These are phyloP conservation scores for Gorsachius magnificus DNA, from an alignment of 2,797 vertebrate genomes.

Conservation along the genomic window DNA sequence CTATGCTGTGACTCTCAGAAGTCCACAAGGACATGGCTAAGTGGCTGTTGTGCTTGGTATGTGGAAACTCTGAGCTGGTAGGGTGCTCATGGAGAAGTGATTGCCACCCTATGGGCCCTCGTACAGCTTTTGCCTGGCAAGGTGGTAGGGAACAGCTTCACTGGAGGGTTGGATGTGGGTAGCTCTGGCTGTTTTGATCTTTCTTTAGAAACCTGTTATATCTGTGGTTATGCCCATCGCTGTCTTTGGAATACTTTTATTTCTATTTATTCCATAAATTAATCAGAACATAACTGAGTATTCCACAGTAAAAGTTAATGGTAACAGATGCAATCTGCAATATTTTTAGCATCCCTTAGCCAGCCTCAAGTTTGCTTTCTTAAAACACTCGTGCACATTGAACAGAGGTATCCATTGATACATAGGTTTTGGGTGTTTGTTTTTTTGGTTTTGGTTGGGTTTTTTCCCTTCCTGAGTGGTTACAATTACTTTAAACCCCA, in stretches of 20 bases:
- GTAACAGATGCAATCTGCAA: not conserved
- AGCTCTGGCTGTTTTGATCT: not conserved
- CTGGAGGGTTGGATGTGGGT: not conserved
- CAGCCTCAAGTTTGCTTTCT: not conserved
- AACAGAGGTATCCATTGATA: not conserved
- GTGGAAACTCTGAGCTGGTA: not conserved
- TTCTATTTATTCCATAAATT: not conserved
- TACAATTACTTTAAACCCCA: not conserved
- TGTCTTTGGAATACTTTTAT: not conserved
- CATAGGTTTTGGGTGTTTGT: not conserved
- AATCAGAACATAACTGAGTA: not conserved
- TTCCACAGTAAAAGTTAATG: not conserved
- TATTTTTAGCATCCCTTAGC: not conserved
- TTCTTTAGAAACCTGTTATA: not conserved
- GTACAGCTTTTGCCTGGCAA: not conserved
- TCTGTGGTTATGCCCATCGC: not conserved
- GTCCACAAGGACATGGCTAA: rapidly evolving
- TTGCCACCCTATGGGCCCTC: rapidly evolving
- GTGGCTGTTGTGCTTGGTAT: not conserved
- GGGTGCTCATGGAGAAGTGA: not conserved
- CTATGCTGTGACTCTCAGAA: not conserved
- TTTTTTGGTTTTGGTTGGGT: too few relatives aligned
- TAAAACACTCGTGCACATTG: not conserved
- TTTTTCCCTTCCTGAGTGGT: not conserved
- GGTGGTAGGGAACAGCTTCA: not conserved